Percentiles rank a stretch among this genome's conserved stretches.
Evolutionary conservation across 2,797 vertebrate genomes (phyloP).

Genomic region (Ficedula albicollis): DNA sequence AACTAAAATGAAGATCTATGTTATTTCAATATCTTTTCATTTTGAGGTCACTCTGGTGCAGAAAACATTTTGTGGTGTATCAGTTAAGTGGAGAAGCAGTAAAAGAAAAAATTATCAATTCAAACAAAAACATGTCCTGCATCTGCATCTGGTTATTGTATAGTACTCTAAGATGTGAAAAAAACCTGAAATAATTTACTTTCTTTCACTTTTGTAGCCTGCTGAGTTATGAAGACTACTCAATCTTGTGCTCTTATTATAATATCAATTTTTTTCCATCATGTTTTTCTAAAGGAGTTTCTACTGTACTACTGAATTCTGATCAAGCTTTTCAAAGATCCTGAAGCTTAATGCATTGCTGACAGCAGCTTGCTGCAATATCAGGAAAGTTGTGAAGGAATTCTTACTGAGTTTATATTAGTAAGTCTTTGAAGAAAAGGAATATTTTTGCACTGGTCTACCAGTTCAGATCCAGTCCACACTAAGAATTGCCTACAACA

Average conservation of each 20-base stretch:
- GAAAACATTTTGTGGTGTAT: neutral
- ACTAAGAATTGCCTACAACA: neutral
- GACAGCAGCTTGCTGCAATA: neutral
- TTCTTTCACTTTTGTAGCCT: neutral
- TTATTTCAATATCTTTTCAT: neutral
- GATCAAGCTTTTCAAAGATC: neutral
- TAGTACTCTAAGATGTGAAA: neutral
- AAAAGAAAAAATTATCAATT: neutral
- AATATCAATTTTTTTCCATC: neutral
- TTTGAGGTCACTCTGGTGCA: neutral
- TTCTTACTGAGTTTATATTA: neutral
- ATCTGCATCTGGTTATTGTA: neutral
- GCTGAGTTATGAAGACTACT: neutral
- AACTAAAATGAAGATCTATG: neutral
- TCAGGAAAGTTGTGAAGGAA: neutral
- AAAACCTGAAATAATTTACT: neutral
- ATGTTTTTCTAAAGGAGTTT: neutral
- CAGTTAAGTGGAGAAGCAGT: neutral
- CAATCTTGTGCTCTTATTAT: neutral
- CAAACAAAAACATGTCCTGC: neutral
- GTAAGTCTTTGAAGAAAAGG: neutral
- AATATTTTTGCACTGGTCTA: neutral
- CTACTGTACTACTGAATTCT: neutral
- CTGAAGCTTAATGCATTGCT: neutral
- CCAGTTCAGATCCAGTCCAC: neutral